Conservation (phyloP, 2,113 vertebrate genomes). For the Australoheros scitulus region DNA sequence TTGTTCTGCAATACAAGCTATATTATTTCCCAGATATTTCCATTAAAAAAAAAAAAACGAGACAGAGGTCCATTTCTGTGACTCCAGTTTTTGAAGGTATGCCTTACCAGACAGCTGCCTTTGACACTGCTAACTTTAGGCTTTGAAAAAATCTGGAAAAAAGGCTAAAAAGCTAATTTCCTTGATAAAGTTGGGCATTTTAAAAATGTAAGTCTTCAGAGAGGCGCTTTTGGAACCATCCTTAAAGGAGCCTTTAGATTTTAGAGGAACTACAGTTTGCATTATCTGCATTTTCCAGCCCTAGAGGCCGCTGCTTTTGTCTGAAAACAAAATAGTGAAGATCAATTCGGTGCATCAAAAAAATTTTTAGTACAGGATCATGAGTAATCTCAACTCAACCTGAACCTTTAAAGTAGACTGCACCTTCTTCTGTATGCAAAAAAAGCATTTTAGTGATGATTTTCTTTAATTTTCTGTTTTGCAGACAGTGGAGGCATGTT, state of each 20-base stretch:
- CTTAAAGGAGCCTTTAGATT: not conserved
- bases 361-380: not conserved
- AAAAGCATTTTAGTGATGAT: not conserved
- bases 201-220: no score
- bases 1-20: not conserved
- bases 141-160: not conserved
- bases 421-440: not conserved
- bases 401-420: not conserved
- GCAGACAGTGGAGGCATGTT: constrained; percentile 97
- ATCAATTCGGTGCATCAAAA: no score
- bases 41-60: no score
- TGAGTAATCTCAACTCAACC: not conserved
- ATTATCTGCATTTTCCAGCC: not conserved
- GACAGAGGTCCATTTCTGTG: no score
- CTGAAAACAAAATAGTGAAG: no score
- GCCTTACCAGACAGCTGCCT: not conserved
- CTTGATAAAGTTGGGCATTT: no score
- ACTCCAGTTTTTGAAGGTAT: not conserved
- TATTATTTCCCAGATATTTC: no score
- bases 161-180: not conserved
- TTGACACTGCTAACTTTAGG: not conserved
- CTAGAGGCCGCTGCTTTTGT: not conserved
- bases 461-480: constrained; percentile 26
- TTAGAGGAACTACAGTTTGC: not conserved
- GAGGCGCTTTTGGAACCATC: not conserved